Evolutionary conservation across 2,888 invertebrate genomes (phyloP).

Genomic region (Apodemia duryi): DNA sequence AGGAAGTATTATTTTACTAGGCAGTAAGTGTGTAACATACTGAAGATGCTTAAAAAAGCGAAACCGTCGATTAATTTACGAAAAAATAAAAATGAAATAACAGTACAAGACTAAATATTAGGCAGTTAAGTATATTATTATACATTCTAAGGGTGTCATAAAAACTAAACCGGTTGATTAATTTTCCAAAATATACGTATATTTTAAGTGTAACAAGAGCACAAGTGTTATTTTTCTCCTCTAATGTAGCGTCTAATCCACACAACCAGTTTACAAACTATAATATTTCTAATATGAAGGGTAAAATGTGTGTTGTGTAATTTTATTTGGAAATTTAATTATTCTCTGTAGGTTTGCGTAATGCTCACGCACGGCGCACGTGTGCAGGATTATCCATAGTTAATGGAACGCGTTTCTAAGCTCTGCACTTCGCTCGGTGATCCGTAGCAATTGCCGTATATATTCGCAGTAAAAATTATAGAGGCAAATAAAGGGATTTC

Average conservation of each 20-base stretch:
- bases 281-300: not conserved
- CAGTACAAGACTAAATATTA: too few relatives aligned
- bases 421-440: conserved; percentile 64
- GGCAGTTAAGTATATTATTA: too few relatives aligned
- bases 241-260: not conserved
- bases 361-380: conserved; percentile 37
- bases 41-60: too few relatives aligned
- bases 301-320: not conserved
- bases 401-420: conserved; percentile 72
- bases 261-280: not conserved
- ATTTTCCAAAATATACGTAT: too few relatives aligned
- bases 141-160: too few relatives aligned
- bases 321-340: conserved; percentile 55
- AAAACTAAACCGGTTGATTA: too few relatives aligned
- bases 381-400: conserved; percentile 46
- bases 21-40: too few relatives aligned
- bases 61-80: too few relatives aligned
- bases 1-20: too few relatives aligned
- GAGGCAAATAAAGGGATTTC: not conserved
- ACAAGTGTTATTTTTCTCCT: not conserved
- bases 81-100: too few relatives aligned
- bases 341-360: conserved; percentile 66
- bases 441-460: conserved; percentile 13
- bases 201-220: too few relatives aligned
- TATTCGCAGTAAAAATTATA: not conserved